phyloP scores from a whole-genome alignment of 2,113 vertebrate species.

The Archocentrus centrarchus region DNA sequence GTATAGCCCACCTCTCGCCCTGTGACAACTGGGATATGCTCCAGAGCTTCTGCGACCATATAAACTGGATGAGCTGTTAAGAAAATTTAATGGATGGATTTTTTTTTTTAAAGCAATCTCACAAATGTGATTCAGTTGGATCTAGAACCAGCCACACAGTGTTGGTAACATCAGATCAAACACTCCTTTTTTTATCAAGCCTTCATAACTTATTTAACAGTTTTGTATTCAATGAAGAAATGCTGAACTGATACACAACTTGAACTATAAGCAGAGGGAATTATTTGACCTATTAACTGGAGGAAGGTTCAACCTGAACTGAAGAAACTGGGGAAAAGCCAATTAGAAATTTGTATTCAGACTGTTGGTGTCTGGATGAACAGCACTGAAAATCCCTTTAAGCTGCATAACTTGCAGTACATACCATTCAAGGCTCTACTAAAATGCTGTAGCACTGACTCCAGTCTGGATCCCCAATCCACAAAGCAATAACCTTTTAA shows the following conservation, averaged over 20 bases:
- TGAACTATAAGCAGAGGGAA: not conserved
- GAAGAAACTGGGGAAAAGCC: slow-evolving; percentile 3
- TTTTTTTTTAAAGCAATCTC: not conserved
- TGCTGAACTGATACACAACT: not conserved
- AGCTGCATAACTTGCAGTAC: not conserved
- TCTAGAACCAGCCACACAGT: not conserved
- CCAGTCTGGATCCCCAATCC: not conserved
- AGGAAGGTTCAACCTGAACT: slow-evolving; percentile 16
- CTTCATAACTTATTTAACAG: not conserved
- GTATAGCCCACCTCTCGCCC: not conserved
- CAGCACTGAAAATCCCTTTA: slow-evolving; percentile 3
- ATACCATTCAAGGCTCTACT: not conserved
- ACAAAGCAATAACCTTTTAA: slow-evolving; percentile 21
- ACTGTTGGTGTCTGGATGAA: not conserved
- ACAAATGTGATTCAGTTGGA: slow-evolving; percentile 22
- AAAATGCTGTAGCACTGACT: not conserved
- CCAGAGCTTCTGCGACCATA: not conserved
- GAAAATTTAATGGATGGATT: not conserved
- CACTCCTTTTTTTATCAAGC: not conserved
- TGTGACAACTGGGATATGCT: not conserved
- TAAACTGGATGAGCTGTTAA: not conserved
- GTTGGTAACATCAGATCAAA: slow-evolving; percentile 24
- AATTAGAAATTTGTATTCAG: slow-evolving; percentile 35
- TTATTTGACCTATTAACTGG: slow-evolving; percentile 23
- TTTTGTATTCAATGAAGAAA: slow-evolving; percentile 17